phyloP scores from a whole-genome alignment of 2,113 vertebrate genomes.

The Chloropsis hardwickii region DNA sequence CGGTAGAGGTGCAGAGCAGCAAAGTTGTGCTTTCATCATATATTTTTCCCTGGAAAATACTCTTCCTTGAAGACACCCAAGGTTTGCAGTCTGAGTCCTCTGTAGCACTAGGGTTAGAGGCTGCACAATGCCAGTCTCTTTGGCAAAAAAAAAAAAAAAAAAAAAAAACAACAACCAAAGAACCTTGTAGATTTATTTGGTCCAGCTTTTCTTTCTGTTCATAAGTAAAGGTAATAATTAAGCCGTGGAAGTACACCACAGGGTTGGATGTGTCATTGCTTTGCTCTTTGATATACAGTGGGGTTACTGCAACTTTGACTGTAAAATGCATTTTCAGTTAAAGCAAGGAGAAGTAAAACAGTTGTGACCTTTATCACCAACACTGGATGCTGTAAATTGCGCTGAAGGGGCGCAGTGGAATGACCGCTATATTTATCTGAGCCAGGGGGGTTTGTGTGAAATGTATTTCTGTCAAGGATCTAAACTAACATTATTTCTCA shows the following conservation, averaged over 20 bases:
- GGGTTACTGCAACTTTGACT: background rate
- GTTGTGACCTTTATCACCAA: background rate
- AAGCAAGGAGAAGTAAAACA: background rate
- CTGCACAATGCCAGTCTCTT: background rate
- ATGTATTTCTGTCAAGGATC: background rate
- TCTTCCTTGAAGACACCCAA: background rate
- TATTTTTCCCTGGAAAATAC: background rate
- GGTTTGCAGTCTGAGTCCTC: background rate
- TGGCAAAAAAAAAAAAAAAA: background rate
- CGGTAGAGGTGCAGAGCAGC: background rate
- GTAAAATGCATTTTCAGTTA: background rate
- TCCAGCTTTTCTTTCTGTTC: background rate
- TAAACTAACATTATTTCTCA: background rate
- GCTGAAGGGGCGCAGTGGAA: background rate
- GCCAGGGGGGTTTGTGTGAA: background rate
- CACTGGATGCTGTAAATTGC: background rate
- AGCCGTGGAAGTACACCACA: background rate
- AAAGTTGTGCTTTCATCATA: fast-evolving
- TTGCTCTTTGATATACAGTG: background rate
- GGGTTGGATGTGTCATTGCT: background rate
- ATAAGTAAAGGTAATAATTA: background rate
- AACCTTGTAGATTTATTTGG: background rate
- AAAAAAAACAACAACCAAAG: background rate
- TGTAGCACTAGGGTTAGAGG: background rate
- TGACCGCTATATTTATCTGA: background rate